Conservation (phyloP, 2,797 vertebrate genomes). For the Epinephelus coioides region DNA sequence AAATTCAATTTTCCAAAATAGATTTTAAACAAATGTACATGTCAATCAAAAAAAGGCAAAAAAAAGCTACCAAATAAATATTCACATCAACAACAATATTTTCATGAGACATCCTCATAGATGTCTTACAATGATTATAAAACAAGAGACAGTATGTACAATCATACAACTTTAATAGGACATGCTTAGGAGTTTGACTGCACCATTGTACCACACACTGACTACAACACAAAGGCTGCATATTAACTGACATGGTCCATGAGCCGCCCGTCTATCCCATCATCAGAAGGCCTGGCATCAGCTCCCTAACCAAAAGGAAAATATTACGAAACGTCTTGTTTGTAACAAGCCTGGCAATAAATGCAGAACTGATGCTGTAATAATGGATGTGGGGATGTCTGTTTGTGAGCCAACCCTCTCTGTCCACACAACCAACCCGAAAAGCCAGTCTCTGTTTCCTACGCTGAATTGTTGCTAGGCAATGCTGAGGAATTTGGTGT, state of each 20-base stretch:
- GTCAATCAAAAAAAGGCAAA: slow-evolving; percentile 71
- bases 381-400: slow-evolving; percentile 67
- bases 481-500: slow-evolving; percentile 82
- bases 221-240: slow-evolving; percentile 85
- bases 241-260: slow-evolving; percentile 78
- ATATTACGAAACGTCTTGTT: slow-evolving; percentile 30
- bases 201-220: slow-evolving; percentile 83
- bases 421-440: slow-evolving; percentile 65
- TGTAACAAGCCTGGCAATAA: slow-evolving; percentile 59
- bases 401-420: slow-evolving; percentile 66
- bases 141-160: slow-evolving; percentile 87
- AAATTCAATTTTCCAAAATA: slow-evolving; percentile 77
- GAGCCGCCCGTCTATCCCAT: slow-evolving; percentile 56
- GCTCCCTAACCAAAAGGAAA: slow-evolving; percentile 62
- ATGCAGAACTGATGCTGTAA: slow-evolving; percentile 65
- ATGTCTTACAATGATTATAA: slow-evolving; percentile 86
- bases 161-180: slow-evolving; percentile 84
- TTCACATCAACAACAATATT: slow-evolving; percentile 84
- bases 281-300: slow-evolving; percentile 54
- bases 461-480: slow-evolving; percentile 83
- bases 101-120: slow-evolving; percentile 73
- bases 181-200: slow-evolving; percentile 86
- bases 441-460: slow-evolving; percentile 66
- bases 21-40: slow-evolving; percentile 79
- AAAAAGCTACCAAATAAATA: slow-evolving; percentile 85